Percentiles rank a stretch among this genome's conserved stretches.
Conservation (phyloP, 2,888 invertebrate species). For the Entomobrya multifasciata region DNA sequence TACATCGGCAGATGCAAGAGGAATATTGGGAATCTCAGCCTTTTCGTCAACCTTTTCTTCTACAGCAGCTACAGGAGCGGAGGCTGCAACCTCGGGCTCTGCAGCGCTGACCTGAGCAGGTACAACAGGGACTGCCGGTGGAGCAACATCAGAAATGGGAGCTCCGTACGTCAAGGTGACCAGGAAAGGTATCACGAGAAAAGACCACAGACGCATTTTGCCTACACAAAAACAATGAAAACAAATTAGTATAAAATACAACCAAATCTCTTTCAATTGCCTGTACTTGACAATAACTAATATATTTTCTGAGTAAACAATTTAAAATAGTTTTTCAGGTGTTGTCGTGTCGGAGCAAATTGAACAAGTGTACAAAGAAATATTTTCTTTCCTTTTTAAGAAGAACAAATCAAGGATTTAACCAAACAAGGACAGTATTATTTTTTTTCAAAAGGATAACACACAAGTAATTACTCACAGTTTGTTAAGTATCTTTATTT, state of each 20-base stretch:
- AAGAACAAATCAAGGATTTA: background rate
- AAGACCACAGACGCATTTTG: constrained; percentile 79
- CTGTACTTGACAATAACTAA: too few relatives aligned
- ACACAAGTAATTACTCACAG: too few relatives aligned
- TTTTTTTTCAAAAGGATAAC: too few relatives aligned
- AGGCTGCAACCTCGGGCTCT: constrained; percentile 43
- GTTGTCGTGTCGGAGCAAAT: constrained; percentile 1
- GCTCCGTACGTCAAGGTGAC: constrained; percentile 77
- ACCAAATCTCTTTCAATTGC: too few relatives aligned
- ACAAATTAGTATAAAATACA: too few relatives aligned
- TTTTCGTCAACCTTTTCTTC: constrained; percentile 23
- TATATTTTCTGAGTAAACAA: too few relatives aligned
- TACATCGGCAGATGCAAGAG: constrained; percentile 45
- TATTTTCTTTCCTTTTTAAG: background rate
- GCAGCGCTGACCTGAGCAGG: constrained; percentile 35
- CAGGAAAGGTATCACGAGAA: constrained; percentile 76
- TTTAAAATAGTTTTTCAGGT: too few relatives aligned
- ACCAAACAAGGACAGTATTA: too few relatives aligned
- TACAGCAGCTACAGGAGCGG: constrained; percentile 22
- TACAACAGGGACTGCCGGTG: constrained; percentile 22
- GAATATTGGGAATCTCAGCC: constrained; percentile 38
- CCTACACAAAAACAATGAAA: too few relatives aligned
- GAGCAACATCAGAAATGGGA: constrained; percentile 68
- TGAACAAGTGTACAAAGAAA: background rate
- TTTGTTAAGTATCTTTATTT: background rate